Base-by-base conservation (phyloP, 2,888 invertebrate species). In the Caenorhabditis parvicauda region DNA sequence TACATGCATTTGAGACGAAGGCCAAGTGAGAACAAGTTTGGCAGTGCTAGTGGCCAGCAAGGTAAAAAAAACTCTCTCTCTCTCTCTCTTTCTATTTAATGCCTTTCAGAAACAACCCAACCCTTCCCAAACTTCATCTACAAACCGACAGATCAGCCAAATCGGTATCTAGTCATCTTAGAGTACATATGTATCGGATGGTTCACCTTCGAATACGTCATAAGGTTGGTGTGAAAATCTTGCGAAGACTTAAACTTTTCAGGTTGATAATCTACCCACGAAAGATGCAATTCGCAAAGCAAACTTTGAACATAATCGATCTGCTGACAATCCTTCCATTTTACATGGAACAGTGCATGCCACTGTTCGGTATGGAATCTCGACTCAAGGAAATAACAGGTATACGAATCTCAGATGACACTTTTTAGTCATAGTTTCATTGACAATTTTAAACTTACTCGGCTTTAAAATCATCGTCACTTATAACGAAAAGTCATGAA, bases 181-280 rank as follows among this genome's bases (percentile, higher is more conserved):
- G 80, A 80, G 50, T 76, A 80, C 55, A 54, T 77, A 5, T 80
- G 80, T 57, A 80, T 80, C 32, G 67, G 64, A 28, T 80, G 80
- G 80, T 79, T 80, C 63, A 79, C 77, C 6, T 59, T 80, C 27
- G 79, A 80, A 46, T 79, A 77, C 48, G 37, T 74, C 22, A 38
- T 74, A 29, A 62, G 76, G 69, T 70, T 19, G 12, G 1, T 39
- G 3, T 12, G 14, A 2, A 9, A 7, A 43, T 56, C 6, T 9
- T 35, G 2, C 9, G 3, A 24, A 27, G 1, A 25, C 14, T 29
- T 38, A 14, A 4, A 39, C 41, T 48, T 38, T 63, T 51, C 42
- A 72, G 78, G 43, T 65, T 80, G 17, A n/a, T 68, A 3, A 70
- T 79, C 6, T 64, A 74, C 22, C 79, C 80, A 1, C 53, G 60